Conservation (phyloP, 2,797 vertebrate species). For the Chanos chanos region DNA sequence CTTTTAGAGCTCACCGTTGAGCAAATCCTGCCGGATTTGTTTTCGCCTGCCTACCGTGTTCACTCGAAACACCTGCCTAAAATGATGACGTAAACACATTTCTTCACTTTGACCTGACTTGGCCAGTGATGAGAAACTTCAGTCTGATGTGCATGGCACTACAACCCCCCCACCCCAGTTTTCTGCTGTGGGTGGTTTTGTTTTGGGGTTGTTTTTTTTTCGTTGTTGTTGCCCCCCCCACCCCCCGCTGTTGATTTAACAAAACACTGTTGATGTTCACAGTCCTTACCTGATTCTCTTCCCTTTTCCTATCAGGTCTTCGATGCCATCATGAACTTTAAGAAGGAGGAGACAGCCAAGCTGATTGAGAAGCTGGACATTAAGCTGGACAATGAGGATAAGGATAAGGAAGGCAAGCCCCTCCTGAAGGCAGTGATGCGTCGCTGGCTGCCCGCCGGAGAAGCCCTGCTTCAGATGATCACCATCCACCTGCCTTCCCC, state of each 20-base stretch:
- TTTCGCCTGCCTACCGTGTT: too few species aligned
- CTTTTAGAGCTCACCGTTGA: too few species aligned
- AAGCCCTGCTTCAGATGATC: constrained; percentile 95
- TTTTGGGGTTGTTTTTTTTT: too few species aligned
- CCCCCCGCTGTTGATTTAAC: too few species aligned
- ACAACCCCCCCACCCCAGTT: too few species aligned
- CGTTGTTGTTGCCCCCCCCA: too few species aligned
- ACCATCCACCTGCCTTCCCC: constrained; percentile 95
- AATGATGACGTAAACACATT: constrained; percentile 84
- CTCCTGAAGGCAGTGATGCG: constrained; percentile 95
- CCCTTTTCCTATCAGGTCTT: constrained; percentile 75
- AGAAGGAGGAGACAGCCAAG: constrained; percentile 85
- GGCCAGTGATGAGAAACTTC: constrained; percentile 76
- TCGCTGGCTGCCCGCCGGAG: constrained; percentile 92
- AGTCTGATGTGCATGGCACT: constrained; percentile 63
- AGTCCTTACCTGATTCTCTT: too few species aligned
- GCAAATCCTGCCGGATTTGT: too few species aligned
- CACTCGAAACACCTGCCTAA: too few species aligned
- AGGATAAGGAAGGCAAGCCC: constrained; percentile 90
- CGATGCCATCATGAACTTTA: constrained; percentile 93
- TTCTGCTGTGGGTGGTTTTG: too few species aligned
- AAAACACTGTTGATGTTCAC: too few species aligned
- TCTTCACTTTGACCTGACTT: constrained; percentile 99
- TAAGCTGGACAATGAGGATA: constrained; percentile 87
- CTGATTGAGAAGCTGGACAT: constrained; percentile 87